Evolutionary conservation across 35 echinoderm and acorn worm species (phyloP).

Genomic region (Ophioderma brevispina): DNA sequence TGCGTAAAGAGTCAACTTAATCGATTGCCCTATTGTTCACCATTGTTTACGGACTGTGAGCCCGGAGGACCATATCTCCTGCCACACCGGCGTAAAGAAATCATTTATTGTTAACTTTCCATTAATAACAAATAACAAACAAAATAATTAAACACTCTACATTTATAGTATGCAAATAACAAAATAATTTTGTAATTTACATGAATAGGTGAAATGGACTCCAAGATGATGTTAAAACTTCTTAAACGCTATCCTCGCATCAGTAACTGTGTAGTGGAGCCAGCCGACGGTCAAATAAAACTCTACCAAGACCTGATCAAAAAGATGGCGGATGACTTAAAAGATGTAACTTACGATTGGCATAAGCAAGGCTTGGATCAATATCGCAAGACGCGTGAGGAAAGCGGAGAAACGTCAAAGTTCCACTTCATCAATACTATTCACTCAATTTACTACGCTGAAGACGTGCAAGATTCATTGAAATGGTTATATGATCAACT

Average conservation of each 20-base stretch:
- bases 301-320: conserved; percentile 44
- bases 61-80: too few species aligned
- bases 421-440: too few species aligned
- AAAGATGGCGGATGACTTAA: conserved; percentile 9
- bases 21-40: too few species aligned
- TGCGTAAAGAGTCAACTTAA: too few species aligned
- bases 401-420: too few species aligned
- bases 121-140: neutral
- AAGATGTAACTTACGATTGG: conserved; percentile 42
- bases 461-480: too few species aligned
- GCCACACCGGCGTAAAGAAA: too few species aligned
- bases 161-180: too few species aligned
- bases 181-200: neutral
- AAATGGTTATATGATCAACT: conserved; percentile 76
- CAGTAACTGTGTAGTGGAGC: conserved; percentile 65
- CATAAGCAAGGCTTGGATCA: conserved; percentile 39
- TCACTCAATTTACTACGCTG: too few species aligned
- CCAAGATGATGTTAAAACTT: conserved; percentile 40
- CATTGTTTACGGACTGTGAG: too few species aligned
- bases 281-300: conserved; percentile 25
- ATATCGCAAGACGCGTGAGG: conserved; percentile 29
- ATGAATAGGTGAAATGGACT: conserved; percentile 59
- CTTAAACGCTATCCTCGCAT: conserved; percentile 18
- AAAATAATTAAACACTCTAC: neutral
- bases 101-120: neutral